phyloP scores from a whole-genome alignment of 2,797 vertebrate species.

The Avahi laniger region DNA sequence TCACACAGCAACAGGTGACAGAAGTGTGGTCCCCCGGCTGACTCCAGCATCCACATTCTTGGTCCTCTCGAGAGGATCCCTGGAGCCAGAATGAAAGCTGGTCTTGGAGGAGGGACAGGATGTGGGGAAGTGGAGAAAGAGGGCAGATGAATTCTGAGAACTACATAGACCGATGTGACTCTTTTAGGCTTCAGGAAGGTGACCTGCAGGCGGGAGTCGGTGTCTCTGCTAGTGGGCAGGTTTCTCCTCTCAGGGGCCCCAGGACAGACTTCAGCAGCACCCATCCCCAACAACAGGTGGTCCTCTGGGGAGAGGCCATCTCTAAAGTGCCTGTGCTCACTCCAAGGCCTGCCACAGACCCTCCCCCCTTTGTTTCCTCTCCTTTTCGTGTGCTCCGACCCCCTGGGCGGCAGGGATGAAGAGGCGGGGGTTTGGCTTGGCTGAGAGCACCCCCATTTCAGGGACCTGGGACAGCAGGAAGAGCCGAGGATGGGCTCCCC shows the following conservation, averaged over 20 bases:
- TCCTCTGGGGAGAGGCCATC: neutral
- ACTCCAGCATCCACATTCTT: neutral
- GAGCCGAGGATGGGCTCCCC: neutral
- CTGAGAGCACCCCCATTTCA: neutral
- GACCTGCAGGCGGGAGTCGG: fast-evolving
- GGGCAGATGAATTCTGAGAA: neutral
- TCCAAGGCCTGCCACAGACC: neutral
- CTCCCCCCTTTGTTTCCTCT: neutral
- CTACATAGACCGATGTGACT: neutral
- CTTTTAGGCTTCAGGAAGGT: neutral
- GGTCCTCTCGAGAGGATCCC: neutral
- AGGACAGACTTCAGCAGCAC: neutral
- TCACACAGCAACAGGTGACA: neutral
- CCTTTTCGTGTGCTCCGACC: neutral
- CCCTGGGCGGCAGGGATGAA: neutral
- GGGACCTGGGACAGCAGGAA: neutral
- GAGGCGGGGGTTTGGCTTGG: neutral
- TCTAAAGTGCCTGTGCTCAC: too few species aligned
- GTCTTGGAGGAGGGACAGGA: neutral
- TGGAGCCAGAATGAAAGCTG: neutral
- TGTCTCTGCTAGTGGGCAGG: neutral
- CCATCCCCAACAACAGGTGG: neutral
- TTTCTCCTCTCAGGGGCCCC: neutral
- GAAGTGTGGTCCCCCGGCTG: neutral
- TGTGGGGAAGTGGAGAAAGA: neutral